Conservation (phyloP, 2,888 invertebrate species). For the Esperia sulphurella region DNA sequence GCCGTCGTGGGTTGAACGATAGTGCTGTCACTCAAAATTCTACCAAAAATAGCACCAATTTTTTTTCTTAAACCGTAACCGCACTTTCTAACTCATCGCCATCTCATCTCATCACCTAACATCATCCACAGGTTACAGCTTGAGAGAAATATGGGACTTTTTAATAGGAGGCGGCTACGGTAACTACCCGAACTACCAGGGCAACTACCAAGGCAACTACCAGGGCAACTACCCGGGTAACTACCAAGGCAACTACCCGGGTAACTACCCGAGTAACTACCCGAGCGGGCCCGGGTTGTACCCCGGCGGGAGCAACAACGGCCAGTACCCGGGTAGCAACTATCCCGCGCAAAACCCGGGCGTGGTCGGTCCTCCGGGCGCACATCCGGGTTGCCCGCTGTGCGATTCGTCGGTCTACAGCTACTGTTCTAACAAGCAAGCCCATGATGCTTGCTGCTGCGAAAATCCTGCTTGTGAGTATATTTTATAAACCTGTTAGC, state of each 20-base stretch:
- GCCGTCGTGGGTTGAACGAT: too few species aligned
- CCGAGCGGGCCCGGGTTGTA: slow-evolving; percentile 25
- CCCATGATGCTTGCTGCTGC: slow-evolving; percentile 89
- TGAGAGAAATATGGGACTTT: slow-evolving; percentile 71
- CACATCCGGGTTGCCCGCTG: slow-evolving; percentile 81
- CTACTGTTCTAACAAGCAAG: slow-evolving; percentile 86
- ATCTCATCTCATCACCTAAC: slow-evolving; percentile 32
- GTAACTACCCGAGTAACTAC: slow-evolving; percentile 15
- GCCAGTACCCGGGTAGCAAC: slow-evolving; percentile 22
- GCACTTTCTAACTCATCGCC: slow-evolving; percentile 32
- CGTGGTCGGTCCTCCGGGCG: slow-evolving; percentile 60
- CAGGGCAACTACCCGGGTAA: slow-evolving; percentile 24
- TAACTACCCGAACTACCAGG: slow-evolving; percentile 31
- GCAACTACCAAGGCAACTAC: slow-evolving; percentile 25
- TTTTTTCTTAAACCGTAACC: slow-evolving; percentile 10
- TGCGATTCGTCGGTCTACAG: slow-evolving; percentile 89
- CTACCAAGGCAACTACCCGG: slow-evolving; percentile 24
- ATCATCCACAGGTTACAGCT: slow-evolving; percentile 60
- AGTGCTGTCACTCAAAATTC: too few species aligned
- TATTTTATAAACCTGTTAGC: background rate
- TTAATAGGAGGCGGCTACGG: slow-evolving; percentile 65
- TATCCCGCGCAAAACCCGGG: slow-evolving; percentile 26
- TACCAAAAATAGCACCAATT: too few species aligned
- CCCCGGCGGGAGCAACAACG: slow-evolving; percentile 26
- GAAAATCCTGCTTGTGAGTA: slow-evolving; percentile 70